Evolutionary conservation across 2,113 vertebrate genomes (phyloP).

Genomic region (Rhizomys pruinosus): DNA sequence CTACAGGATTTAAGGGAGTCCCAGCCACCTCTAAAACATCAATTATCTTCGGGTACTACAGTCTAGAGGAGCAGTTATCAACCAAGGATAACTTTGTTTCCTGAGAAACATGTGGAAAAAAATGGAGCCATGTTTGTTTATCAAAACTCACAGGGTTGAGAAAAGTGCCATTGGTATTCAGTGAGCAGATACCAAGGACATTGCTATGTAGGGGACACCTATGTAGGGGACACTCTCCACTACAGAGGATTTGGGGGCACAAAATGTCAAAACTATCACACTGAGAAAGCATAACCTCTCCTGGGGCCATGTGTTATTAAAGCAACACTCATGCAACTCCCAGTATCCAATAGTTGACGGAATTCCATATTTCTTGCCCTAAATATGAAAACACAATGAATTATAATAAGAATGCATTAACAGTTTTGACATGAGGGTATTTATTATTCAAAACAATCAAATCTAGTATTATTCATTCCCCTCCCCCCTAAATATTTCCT

Average conservation of each 20-base stretch:
- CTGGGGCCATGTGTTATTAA: neutral
- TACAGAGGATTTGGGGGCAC: neutral
- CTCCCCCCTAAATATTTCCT: neutral
- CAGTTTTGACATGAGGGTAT: neutral
- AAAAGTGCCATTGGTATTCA: neutral
- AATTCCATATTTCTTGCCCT: neutral
- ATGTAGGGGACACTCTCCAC: neutral
- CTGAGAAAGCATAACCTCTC: neutral
- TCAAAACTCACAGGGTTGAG: neutral
- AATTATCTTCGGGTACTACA: neutral
- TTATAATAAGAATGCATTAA: constrained; percentile 6
- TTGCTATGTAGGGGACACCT: neutral
- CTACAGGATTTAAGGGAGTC: neutral
- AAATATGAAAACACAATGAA: constrained; percentile 42
- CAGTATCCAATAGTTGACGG: neutral
- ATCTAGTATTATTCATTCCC: neutral
- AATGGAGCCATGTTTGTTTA: neutral
- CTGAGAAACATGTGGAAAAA: neutral
- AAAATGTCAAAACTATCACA: neutral
- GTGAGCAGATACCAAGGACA: neutral
- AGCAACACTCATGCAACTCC: neutral
- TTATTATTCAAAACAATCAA: neutral
- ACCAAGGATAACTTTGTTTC: neutral
- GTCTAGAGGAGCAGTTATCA: neutral
- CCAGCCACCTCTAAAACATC: neutral